Evolutionary conservation across 2,113 vertebrate species (phyloP).

Genomic region (Mixornis gularis): DNA sequence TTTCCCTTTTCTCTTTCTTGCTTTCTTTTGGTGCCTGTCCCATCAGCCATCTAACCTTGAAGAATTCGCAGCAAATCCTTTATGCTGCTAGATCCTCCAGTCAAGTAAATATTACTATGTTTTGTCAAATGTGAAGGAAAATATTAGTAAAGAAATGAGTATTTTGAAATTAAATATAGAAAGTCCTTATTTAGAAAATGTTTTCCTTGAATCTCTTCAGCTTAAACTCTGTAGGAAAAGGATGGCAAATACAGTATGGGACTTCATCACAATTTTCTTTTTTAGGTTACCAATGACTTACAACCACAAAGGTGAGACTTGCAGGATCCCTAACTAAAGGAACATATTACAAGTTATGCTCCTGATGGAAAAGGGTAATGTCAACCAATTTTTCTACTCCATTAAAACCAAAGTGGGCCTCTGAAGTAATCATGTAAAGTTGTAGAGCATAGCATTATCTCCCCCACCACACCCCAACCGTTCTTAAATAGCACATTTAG

Average conservation of each 20-base stretch:
- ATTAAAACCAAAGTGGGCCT: not conserved
- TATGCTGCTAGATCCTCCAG: not conserved
- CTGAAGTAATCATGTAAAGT: not conserved
- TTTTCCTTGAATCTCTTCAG: not conserved
- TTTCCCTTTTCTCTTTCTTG: not conserved
- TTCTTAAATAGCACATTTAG: not conserved
- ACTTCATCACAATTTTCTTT: not conserved
- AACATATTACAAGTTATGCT: not conserved
- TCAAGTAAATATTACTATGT: not conserved
- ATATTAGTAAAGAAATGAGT: not conserved
- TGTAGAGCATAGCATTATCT: not conserved
- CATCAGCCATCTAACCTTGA: not conserved
- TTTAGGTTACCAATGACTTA: not conserved
- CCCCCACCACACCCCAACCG: rapidly evolving
- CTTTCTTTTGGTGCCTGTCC: not conserved
- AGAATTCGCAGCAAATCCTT: not conserved
- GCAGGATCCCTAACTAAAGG: not conserved
- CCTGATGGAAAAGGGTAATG: not conserved
- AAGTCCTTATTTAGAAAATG: not conserved
- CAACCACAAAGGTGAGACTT: not conserved
- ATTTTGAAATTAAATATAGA: not conserved
- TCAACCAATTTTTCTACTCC: not conserved
- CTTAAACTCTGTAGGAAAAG: not conserved
- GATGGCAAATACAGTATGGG: not conserved
- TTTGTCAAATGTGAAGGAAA: not conserved